Conservation (phyloP, 1,140 invertebrate species). For the Centruroides vittatus region DNA sequence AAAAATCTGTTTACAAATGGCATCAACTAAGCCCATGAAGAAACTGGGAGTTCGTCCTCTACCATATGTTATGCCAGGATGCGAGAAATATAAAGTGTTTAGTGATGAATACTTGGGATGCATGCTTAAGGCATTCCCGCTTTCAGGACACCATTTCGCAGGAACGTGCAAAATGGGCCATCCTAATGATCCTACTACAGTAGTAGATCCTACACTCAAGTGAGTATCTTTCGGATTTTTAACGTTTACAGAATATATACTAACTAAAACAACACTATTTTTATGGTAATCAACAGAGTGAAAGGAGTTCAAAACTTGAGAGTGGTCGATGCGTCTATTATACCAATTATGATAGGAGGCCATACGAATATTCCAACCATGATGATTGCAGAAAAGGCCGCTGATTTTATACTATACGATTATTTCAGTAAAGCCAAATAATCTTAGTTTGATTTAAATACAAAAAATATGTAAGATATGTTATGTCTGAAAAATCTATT, state of each 20-base stretch:
- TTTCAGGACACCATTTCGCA: slow-evolving; percentile 56
- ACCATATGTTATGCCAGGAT: slow-evolving; percentile 44
- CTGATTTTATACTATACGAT: background rate
- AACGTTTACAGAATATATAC: no score
- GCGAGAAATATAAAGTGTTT: slow-evolving; percentile 50
- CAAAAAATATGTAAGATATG: no score
- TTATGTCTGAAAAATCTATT: no score
- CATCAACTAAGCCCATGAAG: slow-evolving; percentile 41
- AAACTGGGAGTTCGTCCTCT: slow-evolving; percentile 18
- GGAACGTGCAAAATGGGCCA: slow-evolving; percentile 62
- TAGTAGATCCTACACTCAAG: slow-evolving; percentile 52
- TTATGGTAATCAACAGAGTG: no score
- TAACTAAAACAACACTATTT: no score
- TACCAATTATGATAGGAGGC: no score
- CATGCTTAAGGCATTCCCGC: slow-evolving; percentile 52
- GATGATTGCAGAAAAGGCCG: no score
- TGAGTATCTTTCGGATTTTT: background rate
- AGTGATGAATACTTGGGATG: slow-evolving; percentile 63
- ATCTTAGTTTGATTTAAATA: no score
- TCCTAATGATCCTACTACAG: slow-evolving; percentile 45
- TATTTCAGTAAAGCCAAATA: no score
- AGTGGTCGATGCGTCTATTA: no score
- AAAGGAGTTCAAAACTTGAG: no score
- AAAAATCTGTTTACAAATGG: slow-evolving; percentile 39
- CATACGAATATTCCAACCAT: no score